Base-by-base conservation (phyloP, 1,140 invertebrate genomes). In the Drosophila virilis region DNA sequence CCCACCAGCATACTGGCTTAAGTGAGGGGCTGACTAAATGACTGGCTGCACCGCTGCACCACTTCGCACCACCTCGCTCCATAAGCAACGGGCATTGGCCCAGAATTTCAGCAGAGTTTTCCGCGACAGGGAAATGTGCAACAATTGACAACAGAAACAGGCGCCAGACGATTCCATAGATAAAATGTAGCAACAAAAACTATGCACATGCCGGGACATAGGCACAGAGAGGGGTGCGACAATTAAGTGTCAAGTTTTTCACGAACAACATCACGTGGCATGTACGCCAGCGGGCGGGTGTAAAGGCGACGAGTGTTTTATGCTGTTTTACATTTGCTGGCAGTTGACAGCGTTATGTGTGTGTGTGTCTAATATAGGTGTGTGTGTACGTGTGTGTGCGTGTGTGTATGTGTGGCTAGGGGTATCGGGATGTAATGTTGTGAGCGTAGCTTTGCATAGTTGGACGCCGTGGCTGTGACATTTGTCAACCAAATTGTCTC, bases 171-270 rank as follows among this genome's bases (percentile, higher is more conserved):
- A 75, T 79, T n/a, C 66, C 71, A 78, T 67, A 82, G 75, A 75
- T 78, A 62, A 46, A 37, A 80, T 33, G 22, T 28, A 28, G 32
- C n/a, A 13, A 28, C 48, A 32, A 58, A 42, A 60, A 42, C 38
- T 50, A 40, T 37, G 9, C 45, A 59, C 9, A 62, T 45, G 32
- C 13, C n/a, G 45, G 40, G 35, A 52, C 60, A 52, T 38, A 64
- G 59, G 37, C 42, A 48, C 62, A 74, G 58, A 64, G 65, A 72
- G 62, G 61, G 73, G 65, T 76, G 62, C 76, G 69, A 88, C 84
- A 89, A 88, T 89, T 80, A 88, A 88, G 83, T 88, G 83, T 88
- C 84, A 88, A 88, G 83, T 88, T 88, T 83, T 88, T 83, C 80
- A 89, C 69, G 76, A 83, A 77, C 83, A 88, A 73, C 74, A 80